phyloP scores from a whole-genome alignment of 2,888 invertebrate species.

The Mechanitis messenoides region DNA sequence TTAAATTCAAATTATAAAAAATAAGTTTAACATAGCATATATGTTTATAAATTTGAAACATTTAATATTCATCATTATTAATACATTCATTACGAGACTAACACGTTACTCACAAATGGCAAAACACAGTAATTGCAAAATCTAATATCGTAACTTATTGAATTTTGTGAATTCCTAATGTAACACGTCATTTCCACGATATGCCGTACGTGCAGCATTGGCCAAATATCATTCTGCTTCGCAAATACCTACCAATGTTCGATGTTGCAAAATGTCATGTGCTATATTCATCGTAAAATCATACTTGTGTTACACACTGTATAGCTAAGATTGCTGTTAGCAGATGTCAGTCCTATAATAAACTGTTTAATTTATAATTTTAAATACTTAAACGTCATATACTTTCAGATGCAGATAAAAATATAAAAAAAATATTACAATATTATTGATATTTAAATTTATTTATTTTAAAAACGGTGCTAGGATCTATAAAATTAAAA shows the following conservation, averaged over 20 bases:
- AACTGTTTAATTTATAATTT: no score
- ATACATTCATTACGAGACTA: no score
- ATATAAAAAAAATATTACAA: no score
- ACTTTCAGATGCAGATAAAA: no score
- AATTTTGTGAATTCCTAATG: constrained; percentile 15
- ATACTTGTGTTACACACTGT: neutral
- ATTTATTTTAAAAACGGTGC: no score
- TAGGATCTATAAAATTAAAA: neutral
- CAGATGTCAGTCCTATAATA: no score
- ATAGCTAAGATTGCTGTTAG: no score
- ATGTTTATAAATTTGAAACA: no score
- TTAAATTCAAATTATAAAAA: neutral
- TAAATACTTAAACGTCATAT: no score
- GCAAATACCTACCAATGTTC: neutral
- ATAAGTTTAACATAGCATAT: no score
- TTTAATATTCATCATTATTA: no score
- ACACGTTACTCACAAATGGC: neutral
- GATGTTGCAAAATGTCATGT: constrained; percentile 3
- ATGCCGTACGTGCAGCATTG: constrained; percentile 6
- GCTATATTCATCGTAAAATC: neutral
- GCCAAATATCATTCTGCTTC: constrained; percentile 6
- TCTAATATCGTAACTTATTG: constrained; percentile 10
- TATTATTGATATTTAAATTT: no score
- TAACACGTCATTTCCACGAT: constrained; percentile 2
- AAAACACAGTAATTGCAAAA: neutral